Evolutionary conservation across 1,140 invertebrate genomes (phyloP), one percentile per base, ranked within the genome.

Genomic region (Drosophila mayri): DNA sequence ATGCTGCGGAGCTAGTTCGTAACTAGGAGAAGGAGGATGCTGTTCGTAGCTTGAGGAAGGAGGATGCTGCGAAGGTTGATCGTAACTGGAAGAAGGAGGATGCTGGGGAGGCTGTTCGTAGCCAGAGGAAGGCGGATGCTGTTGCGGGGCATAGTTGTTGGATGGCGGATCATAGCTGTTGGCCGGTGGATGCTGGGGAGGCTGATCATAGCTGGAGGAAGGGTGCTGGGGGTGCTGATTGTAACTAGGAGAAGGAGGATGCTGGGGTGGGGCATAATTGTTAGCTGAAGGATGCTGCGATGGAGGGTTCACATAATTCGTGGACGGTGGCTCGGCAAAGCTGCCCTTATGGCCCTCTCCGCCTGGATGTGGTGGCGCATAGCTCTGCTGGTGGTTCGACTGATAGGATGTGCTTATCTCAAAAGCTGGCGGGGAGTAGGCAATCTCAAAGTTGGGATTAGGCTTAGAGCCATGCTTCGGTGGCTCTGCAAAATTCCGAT

Each of bases 341-440:
- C 49, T 32, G 12, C 30, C 32, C 22, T 66, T 43, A 32, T 66
- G 55, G 1, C 9, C 20, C 11, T 38, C 52, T 11, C 5, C 52
- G 0, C 14, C 52, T 1, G 35, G 3, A 40, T 72, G 43, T 9
- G 67, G 46, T 22, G 72, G 65, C 9, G 67, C 52, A 61, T 77
- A 84, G 52, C 50, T 82, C 40, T 78, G 78, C 12, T 73, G 73
- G 30, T 81, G 68, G 4, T 77, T 66, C 0, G 58, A 58, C 18
- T 75, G 58, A 14, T 78, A 90, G 12, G 86, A 85, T 0, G 85
- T 90, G 57, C 68, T 85, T 4, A 92, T 88, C 71, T 92, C 91
- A 40, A 79, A 92, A 3, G 90, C 81, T 0, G 90, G 90, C 30
- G 86, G 86, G 0, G 91, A 88, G 30, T 92, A 88, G n/a, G 81